These are phyloP conservation scores for Calonectris borealis DNA, from an alignment of 2,113 vertebrate species.

Conservation along the genomic window DNA sequence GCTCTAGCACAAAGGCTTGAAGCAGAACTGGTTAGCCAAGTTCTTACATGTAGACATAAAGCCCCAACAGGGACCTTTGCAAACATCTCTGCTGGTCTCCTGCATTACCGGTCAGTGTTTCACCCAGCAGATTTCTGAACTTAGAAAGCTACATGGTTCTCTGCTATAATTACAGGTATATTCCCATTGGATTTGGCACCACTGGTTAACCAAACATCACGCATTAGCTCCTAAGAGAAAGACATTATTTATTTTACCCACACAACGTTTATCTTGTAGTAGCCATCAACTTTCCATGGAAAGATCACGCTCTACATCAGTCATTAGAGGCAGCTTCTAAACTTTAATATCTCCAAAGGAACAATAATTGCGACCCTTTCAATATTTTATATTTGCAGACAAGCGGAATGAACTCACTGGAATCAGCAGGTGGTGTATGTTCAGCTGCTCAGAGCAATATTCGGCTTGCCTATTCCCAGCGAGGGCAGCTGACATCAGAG, in stretches of 20 bases:
- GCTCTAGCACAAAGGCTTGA: background rate
- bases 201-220: background rate
- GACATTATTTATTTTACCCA: background rate
- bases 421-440: slow-evolving; percentile 33
- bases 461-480: background rate
- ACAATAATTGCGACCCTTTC: background rate
- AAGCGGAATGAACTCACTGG: slow-evolving; percentile 8
- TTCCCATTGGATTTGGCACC: background rate
- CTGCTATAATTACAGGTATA: background rate
- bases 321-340: background rate
- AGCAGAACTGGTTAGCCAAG: background rate
- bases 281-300: slow-evolving; percentile 1
- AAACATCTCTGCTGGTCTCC: background rate
- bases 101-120: background rate
- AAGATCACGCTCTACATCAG: background rate
- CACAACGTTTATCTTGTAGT: background rate
- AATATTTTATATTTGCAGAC: slow-evolving; percentile 11
- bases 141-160: background rate
- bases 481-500: slow-evolving; percentile 1
- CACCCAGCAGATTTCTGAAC: background rate
- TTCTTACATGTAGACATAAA: background rate
- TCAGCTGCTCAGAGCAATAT: background rate
- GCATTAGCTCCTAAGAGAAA: background rate
- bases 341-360: slow-evolving; percentile 37
- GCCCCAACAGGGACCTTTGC: background rate